phyloP scores from a whole-genome alignment of 1,140 invertebrate species.

The Lamellibrachia luymesi region DNA sequence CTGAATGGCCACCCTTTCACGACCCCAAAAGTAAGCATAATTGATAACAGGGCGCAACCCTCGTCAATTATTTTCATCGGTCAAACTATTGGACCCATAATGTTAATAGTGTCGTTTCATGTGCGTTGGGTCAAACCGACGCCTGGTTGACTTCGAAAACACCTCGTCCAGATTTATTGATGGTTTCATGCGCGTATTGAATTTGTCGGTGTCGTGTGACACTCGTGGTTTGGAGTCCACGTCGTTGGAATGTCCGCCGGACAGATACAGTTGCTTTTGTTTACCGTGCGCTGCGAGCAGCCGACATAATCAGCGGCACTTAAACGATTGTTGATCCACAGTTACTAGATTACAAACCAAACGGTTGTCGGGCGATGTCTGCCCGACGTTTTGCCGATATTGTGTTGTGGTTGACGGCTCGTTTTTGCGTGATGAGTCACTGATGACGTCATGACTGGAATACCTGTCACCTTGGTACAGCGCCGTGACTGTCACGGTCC shows the following conservation, averaged over 20 bases:
- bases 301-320: neutral
- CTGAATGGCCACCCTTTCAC: neutral
- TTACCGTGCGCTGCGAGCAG: neutral
- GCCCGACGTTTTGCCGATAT: neutral
- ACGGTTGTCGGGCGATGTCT: neutral
- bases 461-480: neutral
- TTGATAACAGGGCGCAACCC: neutral
- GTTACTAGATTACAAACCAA: conserved; percentile 1
- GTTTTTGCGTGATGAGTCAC: neutral
- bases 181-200: neutral
- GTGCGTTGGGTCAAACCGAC: neutral
- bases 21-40: neutral
- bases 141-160: neutral
- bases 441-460: neutral
- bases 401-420: neutral
- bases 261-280: neutral
- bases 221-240: neutral
- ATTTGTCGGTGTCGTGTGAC: neutral
- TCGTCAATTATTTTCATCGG: neutral
- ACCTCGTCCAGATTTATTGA: neutral
- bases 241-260: neutral
- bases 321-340: neutral
- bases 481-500: neutral
- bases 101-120: neutral
- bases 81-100: neutral